Base-by-base conservation (phyloP, 2,888 invertebrate genomes). In the Neocrepidodera transversa region DNA sequence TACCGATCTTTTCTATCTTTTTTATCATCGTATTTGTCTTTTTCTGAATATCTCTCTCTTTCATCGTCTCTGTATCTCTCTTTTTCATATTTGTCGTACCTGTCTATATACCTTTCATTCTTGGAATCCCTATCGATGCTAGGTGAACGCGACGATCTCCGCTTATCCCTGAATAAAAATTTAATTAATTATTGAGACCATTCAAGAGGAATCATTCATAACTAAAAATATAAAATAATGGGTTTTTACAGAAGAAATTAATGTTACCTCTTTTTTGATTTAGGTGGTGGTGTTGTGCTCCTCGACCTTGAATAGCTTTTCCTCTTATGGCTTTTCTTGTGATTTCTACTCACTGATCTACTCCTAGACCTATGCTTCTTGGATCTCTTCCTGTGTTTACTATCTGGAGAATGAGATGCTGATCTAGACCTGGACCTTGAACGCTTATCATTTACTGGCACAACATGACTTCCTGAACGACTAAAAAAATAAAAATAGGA, bases 381-480 rank as follows among this genome's bases (percentile, higher is more conserved):
- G 11, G 76, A 70, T 23, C 76, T 66, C 55, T 77, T 77, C 45
- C 75, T 72, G 54, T 78, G 77, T 56, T 78, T 77, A 42, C 60
- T 70, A 4, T 74, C 72, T 1, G 77, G 78, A 10, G 79, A 78
- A 53, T 75, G 74, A 40, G 75, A 78, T 2, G 71, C 69, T 2
- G 79, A 79, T 7, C 78, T 68, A 0, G 78, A 75, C 35, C 78
- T 66, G 2, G 80, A 79, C 17, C 78, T 62, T 18, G 53, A 53
- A 23, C 35, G 53, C 49, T 78, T 79, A 20, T 78, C 78, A 3
- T 71, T 73, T 13, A 76, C 69, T 5, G 79, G 78, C 11, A 75
- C 78, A 65, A 78, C 75, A 61, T 80, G 80, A 50, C 79, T 80
- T 28, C 80, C 80, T 0, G 79, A 79, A 4, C 80, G 79, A 60